Evolutionary conservation across 2,113 vertebrate genomes (phyloP).

Genomic region (mouse (Mus musculus)): GRCm39 chr2:138429501-138430000

Average conservation of each 20-base stretch:
- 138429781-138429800: slow-evolving; percentile 54
- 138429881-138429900: background rate
- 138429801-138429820: background rate
- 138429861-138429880: background rate
- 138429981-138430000: background rate
- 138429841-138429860: background rate
- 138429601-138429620: slow-evolving; percentile 70
- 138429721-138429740: background rate
- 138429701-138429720: background rate
- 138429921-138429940: background rate
- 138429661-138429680: slow-evolving; percentile 70
- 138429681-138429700: slow-evolving; percentile 65
- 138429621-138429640: slow-evolving; percentile 61
- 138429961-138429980: background rate
- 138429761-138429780: slow-evolving; percentile 55
- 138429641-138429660: slow-evolving; percentile 63
- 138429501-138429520: background rate
- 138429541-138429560: slow-evolving; percentile 65
- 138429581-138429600: slow-evolving; percentile 51
- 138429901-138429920: background rate
- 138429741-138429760: slow-evolving; percentile 68
- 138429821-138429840: background rate
- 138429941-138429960: background rate
- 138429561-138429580: slow-evolving; percentile 23
- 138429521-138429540: background rate